Evolutionary conservation across 1,140 invertebrate species (phyloP).

Genomic region (Colletes gigas): DNA sequence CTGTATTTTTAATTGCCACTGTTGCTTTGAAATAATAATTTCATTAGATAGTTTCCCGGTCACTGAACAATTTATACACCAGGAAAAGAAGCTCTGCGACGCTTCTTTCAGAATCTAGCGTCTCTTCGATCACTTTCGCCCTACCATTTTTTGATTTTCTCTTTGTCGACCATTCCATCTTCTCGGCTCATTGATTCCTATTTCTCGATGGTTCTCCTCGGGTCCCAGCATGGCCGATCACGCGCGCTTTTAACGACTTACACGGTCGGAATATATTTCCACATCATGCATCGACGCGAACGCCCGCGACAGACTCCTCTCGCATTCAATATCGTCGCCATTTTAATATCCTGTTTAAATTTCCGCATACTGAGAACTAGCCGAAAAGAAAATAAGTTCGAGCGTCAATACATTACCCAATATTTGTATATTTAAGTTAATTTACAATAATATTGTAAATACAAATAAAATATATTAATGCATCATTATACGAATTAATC

Average conservation of each 20-base stretch:
- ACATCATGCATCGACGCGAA: conserved; percentile 29
- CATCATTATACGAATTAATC: too few species aligned
- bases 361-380: neutral
- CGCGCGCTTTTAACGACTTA: conserved; percentile 51
- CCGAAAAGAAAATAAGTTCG: too few species aligned
- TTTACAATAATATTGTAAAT: too few species aligned
- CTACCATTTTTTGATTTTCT: conserved; percentile 1
- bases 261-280: conserved; percentile 44
- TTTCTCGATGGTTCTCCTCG: conserved; percentile 20
- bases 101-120: conserved; percentile 28
- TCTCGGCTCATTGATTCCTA: neutral
- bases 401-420: too few species aligned
- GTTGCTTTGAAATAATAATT: too few species aligned
- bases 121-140: conserved; percentile 20
- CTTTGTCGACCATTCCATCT: neutral
- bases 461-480: too few species aligned
- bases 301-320: neutral
- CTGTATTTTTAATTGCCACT: too few species aligned
- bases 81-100: neutral
- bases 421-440: too few species aligned
- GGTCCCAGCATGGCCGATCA: conserved; percentile 16
- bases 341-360: conserved; percentile 7
- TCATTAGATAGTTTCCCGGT: neutral
- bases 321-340: conserved; percentile 24
- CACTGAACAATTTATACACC: conserved; percentile 31